Percentiles rank a stretch among this genome's conserved stretches.
Conservation (phyloP, 2,797 vertebrate genomes). For the Acanthopagrus latus region DNA sequence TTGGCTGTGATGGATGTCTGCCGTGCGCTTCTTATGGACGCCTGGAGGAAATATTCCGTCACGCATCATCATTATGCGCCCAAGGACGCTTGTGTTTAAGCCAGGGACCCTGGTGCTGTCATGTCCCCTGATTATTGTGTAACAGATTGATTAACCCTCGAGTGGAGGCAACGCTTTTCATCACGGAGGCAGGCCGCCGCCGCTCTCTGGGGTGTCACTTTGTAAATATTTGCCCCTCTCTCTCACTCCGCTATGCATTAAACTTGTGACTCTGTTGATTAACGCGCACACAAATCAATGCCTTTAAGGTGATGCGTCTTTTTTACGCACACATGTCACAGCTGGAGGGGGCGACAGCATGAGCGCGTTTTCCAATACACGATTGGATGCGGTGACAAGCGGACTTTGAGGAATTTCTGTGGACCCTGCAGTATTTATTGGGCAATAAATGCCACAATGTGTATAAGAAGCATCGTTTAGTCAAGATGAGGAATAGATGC, state of each 20-base stretch:
- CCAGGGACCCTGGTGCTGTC: constrained; percentile 61
- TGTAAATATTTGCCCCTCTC: constrained; percentile 60
- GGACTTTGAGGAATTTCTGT: constrained; percentile 24
- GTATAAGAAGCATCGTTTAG: constrained; percentile 23
- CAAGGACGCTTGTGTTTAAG: constrained; percentile 65
- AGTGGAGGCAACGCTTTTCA: constrained; percentile 61
- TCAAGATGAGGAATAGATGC: constrained; percentile 16
- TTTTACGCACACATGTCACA: constrained; percentile 47
- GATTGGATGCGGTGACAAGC: constrained; percentile 18
- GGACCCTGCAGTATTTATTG: constrained; percentile 44
- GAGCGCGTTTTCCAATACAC: constrained; percentile 4
- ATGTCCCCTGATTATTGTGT: constrained; percentile 70
- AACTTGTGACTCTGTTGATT: constrained; percentile 60
- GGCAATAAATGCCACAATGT: constrained; percentile 19
- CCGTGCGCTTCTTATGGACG: constrained; percentile 35
- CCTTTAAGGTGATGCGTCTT: constrained; percentile 33
- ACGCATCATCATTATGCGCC: constrained; percentile 69
- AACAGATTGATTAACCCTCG: constrained; percentile 78
- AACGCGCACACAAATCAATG: constrained; percentile 37
- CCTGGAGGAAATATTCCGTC: constrained; percentile 71
- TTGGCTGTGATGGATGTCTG: constrained; percentile 65
- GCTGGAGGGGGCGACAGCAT: neutral
- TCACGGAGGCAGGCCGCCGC: constrained; percentile 38
- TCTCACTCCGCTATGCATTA: constrained; percentile 33
- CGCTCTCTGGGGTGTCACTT: constrained; percentile 46